Evolutionary conservation across 2,797 vertebrate genomes (phyloP), one percentile per base, ranked within the genome.

Genomic region (Myoxocephalus aenaeus): DNA sequence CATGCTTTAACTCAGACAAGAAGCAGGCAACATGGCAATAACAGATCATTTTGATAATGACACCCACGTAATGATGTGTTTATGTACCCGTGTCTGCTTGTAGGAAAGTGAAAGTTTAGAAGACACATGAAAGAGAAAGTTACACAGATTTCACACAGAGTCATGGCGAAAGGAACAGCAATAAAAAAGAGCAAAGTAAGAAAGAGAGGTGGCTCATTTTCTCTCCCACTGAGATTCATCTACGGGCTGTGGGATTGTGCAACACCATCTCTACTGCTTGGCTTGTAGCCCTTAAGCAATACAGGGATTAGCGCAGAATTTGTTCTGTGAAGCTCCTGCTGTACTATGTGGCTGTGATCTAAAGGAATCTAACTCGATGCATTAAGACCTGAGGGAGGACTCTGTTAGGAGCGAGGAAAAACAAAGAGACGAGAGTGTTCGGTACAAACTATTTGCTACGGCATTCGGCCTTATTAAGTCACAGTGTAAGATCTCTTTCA

Each of bases 271-370:
- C 82, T 66, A 53, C 72, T 78, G 75, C 70, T 84, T 83, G 85
- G 86, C 83, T 87, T 89, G 87, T 90, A 90, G 87, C 89, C 90
- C 89, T 83, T 67, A 81, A 92, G 92, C 90, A 80, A 86, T 84
- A 84, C 83, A 85, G 75, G 80, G 84, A 92, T 90, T 89, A 89
- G 83, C 40, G 46, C 67, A 59, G 77, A 87, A 85, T 85, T 81
- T 83, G 80, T 50, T 89, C 86, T 81, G 89, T 85, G 84, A 90
- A 73, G 79, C 77, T 85, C 85, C 67, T 11, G 70, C 86, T 81
- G 69, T 59, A 85, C 62, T 57, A 9, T 51, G 79, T 72, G 77
- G 66, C 71, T 70, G 72, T 72, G 85, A 90, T 89, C 82, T 85
- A 64, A 86, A 84, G 53, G 61, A 85, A 87, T 89, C 67, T 42